phyloP scores from a whole-genome alignment of 2,888 invertebrate genomes.

The Netelia melanura region DNA sequence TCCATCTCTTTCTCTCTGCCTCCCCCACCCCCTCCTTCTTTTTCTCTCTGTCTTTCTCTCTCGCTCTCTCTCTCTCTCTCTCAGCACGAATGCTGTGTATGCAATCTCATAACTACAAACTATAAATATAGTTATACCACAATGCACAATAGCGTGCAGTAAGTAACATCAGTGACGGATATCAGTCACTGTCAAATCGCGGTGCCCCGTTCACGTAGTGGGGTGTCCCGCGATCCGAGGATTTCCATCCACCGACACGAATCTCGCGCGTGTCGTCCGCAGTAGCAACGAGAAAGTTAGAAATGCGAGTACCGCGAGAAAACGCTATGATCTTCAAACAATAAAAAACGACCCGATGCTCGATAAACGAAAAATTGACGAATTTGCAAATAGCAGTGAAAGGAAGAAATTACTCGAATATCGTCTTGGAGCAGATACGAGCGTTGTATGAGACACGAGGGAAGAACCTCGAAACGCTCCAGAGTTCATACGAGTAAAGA shows the following conservation, averaged over 20 bases:
- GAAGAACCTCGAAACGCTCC: background rate
- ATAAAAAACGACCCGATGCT: background rate
- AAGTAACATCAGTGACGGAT: slow-evolving; percentile 40
- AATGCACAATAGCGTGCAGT: slow-evolving; percentile 1
- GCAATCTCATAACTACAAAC: slow-evolving; percentile 1
- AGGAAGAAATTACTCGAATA: background rate
- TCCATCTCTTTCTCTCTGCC: slow-evolving; percentile 13
- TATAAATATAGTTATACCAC: slow-evolving; percentile 13
- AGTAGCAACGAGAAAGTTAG: slow-evolving; percentile 42
- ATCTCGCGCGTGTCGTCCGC: background rate
- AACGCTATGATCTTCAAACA: background rate
- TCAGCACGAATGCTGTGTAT: background rate
- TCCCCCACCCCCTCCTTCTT: slow-evolving; percentile 3
- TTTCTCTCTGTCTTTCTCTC: background rate
- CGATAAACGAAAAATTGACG: slow-evolving; percentile 29
- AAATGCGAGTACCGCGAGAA: slow-evolving; percentile 50
- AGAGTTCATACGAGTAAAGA: background rate
- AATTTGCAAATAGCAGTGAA: background rate
- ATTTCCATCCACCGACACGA: slow-evolving; percentile 35
- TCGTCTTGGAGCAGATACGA: background rate
- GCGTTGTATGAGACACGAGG: background rate
- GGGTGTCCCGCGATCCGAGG: slow-evolving; percentile 22
- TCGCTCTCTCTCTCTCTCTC: slow-evolving; percentile 33
- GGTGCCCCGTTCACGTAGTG: slow-evolving; percentile 26
- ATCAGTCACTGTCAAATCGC: slow-evolving; percentile 55